Conservation (phyloP, 2,797 vertebrate species). For the Saxicola maurus region DNA sequence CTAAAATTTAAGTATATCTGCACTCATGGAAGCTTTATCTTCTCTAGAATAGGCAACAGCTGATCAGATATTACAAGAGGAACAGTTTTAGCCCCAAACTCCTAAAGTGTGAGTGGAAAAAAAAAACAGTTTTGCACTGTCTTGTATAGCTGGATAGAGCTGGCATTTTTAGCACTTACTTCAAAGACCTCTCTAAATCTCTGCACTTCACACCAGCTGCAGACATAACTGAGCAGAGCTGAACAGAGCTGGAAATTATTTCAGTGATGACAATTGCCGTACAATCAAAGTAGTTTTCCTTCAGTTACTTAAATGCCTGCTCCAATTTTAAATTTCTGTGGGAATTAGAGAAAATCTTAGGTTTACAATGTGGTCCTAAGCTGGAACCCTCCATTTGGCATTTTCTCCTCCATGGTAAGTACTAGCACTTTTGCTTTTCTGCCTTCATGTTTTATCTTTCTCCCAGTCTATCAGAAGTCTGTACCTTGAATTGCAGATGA, state of each 20-base stretch:
- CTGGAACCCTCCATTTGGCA: not conserved
- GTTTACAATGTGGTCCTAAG: not conserved
- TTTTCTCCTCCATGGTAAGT: not conserved
- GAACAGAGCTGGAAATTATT: not conserved
- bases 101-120: not conserved
- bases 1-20: not conserved
- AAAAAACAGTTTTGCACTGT: not conserved
- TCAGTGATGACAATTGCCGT: conserved; percentile 19
- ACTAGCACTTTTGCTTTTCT: not conserved
- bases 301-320: not conserved
- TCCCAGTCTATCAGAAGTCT: not conserved
- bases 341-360: not conserved
- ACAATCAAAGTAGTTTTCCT: conserved; percentile 9
- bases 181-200: not conserved
- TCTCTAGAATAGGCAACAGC: not conserved
- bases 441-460: not conserved
- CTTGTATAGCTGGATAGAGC: not conserved
- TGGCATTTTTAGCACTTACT: not conserved
- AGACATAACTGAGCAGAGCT: not conserved
- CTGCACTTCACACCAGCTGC: not conserved
- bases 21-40: not conserved
- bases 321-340: not conserved
- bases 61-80: not conserved
- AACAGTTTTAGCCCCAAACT: not conserved
- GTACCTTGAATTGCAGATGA: not conserved